Conservation (phyloP, 2,113 vertebrate genomes). For the Anser brachyrhynchus region DNA sequence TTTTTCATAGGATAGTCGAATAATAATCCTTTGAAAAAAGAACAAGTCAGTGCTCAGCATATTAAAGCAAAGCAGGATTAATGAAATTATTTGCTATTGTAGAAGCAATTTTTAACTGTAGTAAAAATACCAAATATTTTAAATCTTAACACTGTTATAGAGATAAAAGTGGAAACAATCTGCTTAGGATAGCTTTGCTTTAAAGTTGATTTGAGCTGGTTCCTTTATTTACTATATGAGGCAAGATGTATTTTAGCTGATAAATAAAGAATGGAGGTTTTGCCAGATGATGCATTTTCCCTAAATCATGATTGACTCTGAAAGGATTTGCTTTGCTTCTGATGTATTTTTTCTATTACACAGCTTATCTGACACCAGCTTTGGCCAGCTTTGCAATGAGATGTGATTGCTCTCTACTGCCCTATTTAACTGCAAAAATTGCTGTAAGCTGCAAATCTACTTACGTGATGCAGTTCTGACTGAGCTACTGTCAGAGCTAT, state of each 20-base stretch:
- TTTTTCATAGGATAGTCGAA: background rate
- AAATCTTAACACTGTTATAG: background rate
- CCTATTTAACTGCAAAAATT: background rate
- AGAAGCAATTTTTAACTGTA: background rate
- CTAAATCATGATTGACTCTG: background rate
- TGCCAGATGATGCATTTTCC: background rate
- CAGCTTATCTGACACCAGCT: background rate
- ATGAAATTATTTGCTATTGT: background rate
- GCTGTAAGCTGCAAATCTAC: background rate
- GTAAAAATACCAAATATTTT: background rate
- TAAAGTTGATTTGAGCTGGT: background rate
- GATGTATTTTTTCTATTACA: background rate
- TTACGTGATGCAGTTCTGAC: background rate
- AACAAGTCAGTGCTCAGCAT: background rate
- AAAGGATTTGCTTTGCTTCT: constrained; percentile 1
- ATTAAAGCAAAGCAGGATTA: background rate
- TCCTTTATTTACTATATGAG: background rate
- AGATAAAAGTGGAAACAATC: background rate
- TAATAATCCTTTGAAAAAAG: background rate
- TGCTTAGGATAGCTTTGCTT: background rate
- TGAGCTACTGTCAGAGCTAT: background rate
- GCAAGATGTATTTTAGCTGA: constrained; percentile 2
- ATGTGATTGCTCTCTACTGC: background rate
- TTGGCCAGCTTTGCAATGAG: background rate
- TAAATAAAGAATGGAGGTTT: background rate